These are phyloP conservation scores for Hystrix cristata DNA, from an alignment of 2,113 vertebrate species.

Conservation along the genomic window DNA sequence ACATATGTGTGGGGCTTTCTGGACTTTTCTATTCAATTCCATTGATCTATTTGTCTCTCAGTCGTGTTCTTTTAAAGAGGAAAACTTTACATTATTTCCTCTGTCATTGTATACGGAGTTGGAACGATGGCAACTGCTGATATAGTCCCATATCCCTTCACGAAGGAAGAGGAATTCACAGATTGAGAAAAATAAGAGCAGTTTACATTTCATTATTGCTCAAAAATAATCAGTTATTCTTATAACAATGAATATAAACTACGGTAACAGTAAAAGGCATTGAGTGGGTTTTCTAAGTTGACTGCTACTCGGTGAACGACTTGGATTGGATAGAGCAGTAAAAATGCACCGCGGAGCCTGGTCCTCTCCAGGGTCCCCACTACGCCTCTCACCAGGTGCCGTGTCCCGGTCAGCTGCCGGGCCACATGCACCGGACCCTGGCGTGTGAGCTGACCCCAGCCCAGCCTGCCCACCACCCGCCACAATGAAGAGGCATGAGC, in stretches of 20 bases:
- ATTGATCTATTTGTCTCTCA: background rate
- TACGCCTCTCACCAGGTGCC: background rate
- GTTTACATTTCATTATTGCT: background rate
- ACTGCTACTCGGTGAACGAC: background rate
- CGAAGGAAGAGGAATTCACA: background rate
- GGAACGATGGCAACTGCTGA: background rate
- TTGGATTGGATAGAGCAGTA: background rate
- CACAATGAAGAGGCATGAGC: background rate
- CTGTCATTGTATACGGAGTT: background rate
- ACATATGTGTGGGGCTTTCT: background rate
- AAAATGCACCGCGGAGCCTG: background rate
- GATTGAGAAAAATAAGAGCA: background rate
- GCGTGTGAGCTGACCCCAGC: accelerated
- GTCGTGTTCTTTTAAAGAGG: background rate
- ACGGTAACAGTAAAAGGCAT: background rate
- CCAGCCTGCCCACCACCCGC: background rate
- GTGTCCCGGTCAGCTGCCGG: background rate
- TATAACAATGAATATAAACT: background rate
- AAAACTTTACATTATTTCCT: background rate
- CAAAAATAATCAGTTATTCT: background rate
- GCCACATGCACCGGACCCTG: background rate
- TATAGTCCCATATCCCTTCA: background rate
- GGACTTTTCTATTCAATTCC: background rate
- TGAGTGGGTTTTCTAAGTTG: background rate
- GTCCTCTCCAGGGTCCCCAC: no score